Evolutionary conservation across 2,888 invertebrate species (phyloP).

Genomic region (Drosophila greeni): DNA sequence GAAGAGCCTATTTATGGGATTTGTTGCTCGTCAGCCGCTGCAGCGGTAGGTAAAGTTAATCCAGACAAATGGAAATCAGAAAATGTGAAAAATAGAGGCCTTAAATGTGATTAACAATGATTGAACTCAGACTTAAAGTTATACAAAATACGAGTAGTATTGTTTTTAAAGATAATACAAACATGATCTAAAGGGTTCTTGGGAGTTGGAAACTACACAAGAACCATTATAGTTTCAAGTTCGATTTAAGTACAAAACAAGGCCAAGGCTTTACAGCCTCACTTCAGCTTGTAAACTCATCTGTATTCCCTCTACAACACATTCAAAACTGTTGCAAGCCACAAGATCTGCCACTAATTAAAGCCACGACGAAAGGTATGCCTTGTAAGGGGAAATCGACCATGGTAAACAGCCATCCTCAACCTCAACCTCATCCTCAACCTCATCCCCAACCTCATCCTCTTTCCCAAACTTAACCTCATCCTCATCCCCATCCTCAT

Average conservation of each 20-base stretch:
- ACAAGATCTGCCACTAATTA: slow-evolving; percentile 31
- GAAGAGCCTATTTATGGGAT: slow-evolving; percentile 16
- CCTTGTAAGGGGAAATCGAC: neutral
- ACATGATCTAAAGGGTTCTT: no score
- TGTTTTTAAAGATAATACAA: neutral
- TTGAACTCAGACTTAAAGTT: neutral
- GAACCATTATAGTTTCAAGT: neutral
- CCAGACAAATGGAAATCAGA: slow-evolving; percentile 13
- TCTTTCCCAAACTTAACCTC: neutral
- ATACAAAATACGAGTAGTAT: neutral
- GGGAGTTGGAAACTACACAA: neutral
- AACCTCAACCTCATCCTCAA: neutral
- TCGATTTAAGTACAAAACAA: neutral
- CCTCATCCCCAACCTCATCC: neutral
- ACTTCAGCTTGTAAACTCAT: neutral
- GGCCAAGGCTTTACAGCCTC: neutral
- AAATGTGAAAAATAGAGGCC: neutral
- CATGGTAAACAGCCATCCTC: neutral
- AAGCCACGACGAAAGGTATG: slow-evolving; percentile 30
- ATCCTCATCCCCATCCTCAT: neutral
- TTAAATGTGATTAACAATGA: slow-evolving; percentile 3
- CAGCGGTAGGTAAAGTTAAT: slow-evolving; percentile 12
- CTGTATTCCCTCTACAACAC: neutral
- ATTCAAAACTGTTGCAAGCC: neutral
- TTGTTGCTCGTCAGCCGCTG: neutral